phyloP scores from a whole-genome alignment of 2,888 invertebrate genomes.

The Limenitis camilla region DNA sequence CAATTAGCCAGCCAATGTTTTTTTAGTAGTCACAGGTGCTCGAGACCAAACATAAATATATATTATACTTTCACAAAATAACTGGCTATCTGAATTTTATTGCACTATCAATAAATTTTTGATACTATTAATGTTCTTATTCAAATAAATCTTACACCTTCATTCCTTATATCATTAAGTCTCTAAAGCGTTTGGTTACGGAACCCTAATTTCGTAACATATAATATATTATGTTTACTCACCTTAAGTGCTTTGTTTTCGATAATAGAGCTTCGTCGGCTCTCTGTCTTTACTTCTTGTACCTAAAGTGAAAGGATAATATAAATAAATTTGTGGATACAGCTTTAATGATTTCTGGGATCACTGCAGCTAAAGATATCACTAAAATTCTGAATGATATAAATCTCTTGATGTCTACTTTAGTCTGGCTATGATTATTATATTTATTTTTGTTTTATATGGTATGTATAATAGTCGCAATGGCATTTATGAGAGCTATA shows the following conservation, averaged over 20 bases:
- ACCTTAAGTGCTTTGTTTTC: slow-evolving; percentile 64
- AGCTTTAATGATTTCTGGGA: background rate
- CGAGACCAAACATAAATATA: slow-evolving; percentile 4
- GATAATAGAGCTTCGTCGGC: slow-evolving; percentile 57
- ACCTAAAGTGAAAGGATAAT: slow-evolving; percentile 32
- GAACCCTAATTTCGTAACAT: background rate
- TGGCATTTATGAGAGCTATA: too few species aligned
- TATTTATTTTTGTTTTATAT: too few species aligned
- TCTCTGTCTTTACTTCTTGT: slow-evolving; percentile 52
- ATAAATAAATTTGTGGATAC: background rate
- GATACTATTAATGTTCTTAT: background rate
- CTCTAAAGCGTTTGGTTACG: background rate
- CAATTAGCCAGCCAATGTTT: slow-evolving; percentile 10
- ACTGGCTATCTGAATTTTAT: background rate
- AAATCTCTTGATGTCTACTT: too few species aligned
- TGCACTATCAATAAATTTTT: background rate
- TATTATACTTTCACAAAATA: slow-evolving; percentile 2
- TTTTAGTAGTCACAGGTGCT: slow-evolving; percentile 13
- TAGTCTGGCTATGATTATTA: too few species aligned
- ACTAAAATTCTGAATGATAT: background rate
- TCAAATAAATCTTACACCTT: background rate
- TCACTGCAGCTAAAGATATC: background rate
- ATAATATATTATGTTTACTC: slow-evolving; percentile 13
- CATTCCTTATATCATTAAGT: background rate
- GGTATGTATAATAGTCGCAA: too few species aligned